Evolutionary conservation across 2,888 invertebrate species (phyloP).

Genomic region (Parapristionchus giblindavisi): DNA sequence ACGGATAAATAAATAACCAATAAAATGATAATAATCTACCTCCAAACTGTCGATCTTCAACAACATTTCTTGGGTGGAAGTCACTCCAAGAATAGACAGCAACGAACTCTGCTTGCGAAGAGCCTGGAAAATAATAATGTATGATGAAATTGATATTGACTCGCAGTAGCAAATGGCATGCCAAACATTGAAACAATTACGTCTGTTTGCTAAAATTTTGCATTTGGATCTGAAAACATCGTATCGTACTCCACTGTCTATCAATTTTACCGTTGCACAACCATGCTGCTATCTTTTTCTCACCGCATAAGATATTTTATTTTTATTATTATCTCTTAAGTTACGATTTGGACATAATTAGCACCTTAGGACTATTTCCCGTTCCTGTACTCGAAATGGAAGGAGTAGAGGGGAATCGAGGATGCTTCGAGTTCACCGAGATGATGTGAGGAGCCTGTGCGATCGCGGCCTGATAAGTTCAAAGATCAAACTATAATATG

Average conservation of each 20-base stretch:
- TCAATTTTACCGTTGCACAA: too few species aligned
- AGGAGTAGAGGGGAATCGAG: conserved; percentile 30
- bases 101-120: conserved; percentile 59
- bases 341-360: background rate
- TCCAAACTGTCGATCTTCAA: conserved; percentile 69
- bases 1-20: too few species aligned
- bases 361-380: conserved; percentile 28
- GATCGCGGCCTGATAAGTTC: conserved; percentile 30
- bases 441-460: conserved; percentile 36
- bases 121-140: conserved; percentile 15
- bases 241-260: too few species aligned
- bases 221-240: too few species aligned
- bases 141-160: too few species aligned
- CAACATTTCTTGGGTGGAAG: conserved; percentile 67
- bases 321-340: too few species aligned
- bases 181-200: too few species aligned
- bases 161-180: too few species aligned
- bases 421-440: conserved; percentile 23
- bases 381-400: conserved; percentile 26
- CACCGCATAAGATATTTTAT: too few species aligned
- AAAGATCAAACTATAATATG: background rate
- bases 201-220: too few species aligned
- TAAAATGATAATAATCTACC: conserved; percentile 47
- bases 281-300: too few species aligned
- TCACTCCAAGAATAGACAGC: conserved; percentile 61